Base-by-base conservation (phyloP, 2,113 vertebrate genomes). In the Solenodon paradoxus region DNA sequence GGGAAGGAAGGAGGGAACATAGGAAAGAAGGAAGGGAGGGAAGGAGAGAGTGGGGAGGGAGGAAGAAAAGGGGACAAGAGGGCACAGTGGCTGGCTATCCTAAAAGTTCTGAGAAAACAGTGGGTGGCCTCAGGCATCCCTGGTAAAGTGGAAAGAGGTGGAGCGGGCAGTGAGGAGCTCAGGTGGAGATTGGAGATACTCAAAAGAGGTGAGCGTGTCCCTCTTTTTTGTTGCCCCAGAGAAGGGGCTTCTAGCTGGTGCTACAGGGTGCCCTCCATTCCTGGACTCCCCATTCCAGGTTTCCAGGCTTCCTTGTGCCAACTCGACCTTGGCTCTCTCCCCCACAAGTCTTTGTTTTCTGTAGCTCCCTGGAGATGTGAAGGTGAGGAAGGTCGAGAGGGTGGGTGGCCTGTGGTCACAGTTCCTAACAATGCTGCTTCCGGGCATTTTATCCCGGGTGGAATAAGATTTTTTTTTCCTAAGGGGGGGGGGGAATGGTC, bases 401-500 rank as follows among this genome's bases (percentile, higher is more conserved):
- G 74, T 77, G 92, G 83, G 82, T 81, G 68, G 40, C 92, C 92
- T 49, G 28, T 53, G 75, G 75, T 87, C 55, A 32, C 32, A 49
- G 66, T 64, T 71, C 20, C 78, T 81, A 94, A 96, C 92, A 97
- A 96, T 96, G 95, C 63, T 71, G 78, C 96, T 97, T 96, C 92
- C 93, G 45, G 77, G 86, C 57, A 96, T 97, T 95, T 90, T 96
- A 89, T 94, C 79, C 53, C 83, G 45, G 9, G 86, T 93, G 87
- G 83, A 94, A 95, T 71, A 64, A 77, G 32, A 55, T 7, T 49
- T 88, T 84, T 90, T 90, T 81, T 5, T 38, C 74, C 59, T 78
- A 72, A 77, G 68, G 55, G 26, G n/a, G 35, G n/a, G 35, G 16
- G 63, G 92, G 57, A 90, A 86, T 26, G 45, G 40, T 69, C 12